A percentile compares a stretch with the other conserved stretches of the same genome.
Conservation (phyloP, 2,888 invertebrate species). For the Ceraclea dissimilis region DNA sequence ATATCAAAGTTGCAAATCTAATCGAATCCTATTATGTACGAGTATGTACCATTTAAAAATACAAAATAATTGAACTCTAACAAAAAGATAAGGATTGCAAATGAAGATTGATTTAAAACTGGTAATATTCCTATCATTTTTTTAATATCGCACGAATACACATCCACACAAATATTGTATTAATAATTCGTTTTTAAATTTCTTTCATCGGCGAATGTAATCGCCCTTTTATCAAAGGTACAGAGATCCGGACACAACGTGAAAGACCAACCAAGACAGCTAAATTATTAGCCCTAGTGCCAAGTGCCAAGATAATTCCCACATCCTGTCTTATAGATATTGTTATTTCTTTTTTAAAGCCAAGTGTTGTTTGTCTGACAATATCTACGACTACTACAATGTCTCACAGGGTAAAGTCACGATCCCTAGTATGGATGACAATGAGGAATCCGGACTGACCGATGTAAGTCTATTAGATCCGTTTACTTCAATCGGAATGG, state of each 20-base stretch:
- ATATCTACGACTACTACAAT: constrained; percentile 90
- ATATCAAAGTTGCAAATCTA: too few species aligned
- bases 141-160: too few species aligned
- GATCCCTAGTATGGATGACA: constrained; percentile 93
- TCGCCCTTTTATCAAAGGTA: background rate
- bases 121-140: too few species aligned
- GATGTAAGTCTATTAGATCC: constrained; percentile 65
- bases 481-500: background rate
- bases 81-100: too few species aligned
- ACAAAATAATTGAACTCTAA: too few species aligned
- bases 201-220: background rate
- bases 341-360: constrained; percentile 48
- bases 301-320: background rate
- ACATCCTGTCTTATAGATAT: too few species aligned
- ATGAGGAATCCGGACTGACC: constrained; percentile 81
- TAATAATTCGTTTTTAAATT: too few species aligned
- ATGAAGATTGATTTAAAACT: too few species aligned
- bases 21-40: too few species aligned
- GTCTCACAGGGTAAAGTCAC: constrained; percentile 95
- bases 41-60: too few species aligned
- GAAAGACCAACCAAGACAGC: background rate
- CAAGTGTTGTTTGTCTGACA: constrained; percentile 70
- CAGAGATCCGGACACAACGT: background rate
- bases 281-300: background rate
- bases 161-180: too few species aligned